A percentile compares a stretch with the other conserved stretches of the same genome.
phyloP scores from a whole-genome alignment of 1,140 invertebrate genomes.

The Heliconius himera region DNA sequence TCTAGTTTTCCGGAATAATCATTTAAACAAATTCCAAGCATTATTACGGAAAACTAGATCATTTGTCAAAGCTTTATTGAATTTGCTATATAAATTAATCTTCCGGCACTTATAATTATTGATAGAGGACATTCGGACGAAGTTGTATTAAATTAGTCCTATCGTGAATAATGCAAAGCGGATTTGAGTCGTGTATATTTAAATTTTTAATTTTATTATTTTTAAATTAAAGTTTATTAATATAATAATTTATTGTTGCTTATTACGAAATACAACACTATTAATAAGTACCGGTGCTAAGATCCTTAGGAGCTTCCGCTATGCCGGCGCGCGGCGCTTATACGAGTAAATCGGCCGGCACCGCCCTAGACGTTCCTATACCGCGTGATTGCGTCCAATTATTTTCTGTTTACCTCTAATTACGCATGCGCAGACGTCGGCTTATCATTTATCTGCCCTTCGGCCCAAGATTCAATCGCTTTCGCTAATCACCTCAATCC shows the following conservation, averaged over 20 bases:
- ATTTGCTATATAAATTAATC: neutral
- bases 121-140: slow-evolving; percentile 13
- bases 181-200: neutral
- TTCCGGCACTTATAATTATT: slow-evolving; percentile 12
- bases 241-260: neutral
- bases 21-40: neutral
- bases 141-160: slow-evolving; percentile 5
- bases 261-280: slow-evolving; percentile 16
- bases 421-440: slow-evolving; percentile 77
- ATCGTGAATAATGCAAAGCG: neutral
- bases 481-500: slow-evolving; percentile 75
- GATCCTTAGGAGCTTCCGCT: slow-evolving; percentile 48
- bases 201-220: slow-evolving; percentile 3
- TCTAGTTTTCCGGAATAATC: neutral
- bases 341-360: slow-evolving; percentile 33
- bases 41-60: neutral
- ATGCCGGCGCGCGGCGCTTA: slow-evolving; percentile 41
- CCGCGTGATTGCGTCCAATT: slow-evolving; percentile 78
- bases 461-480: slow-evolving; percentile 77
- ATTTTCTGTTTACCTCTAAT: slow-evolving; percentile 82
- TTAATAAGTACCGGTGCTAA: slow-evolving; percentile 31
- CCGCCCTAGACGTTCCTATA: slow-evolving; percentile 64
- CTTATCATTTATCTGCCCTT: slow-evolving; percentile 77
- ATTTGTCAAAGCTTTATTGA: slow-evolving; percentile 2
- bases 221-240: neutral